Conservation (phyloP, 2,113 vertebrate species). For the Oxyruncus cristatus region DNA sequence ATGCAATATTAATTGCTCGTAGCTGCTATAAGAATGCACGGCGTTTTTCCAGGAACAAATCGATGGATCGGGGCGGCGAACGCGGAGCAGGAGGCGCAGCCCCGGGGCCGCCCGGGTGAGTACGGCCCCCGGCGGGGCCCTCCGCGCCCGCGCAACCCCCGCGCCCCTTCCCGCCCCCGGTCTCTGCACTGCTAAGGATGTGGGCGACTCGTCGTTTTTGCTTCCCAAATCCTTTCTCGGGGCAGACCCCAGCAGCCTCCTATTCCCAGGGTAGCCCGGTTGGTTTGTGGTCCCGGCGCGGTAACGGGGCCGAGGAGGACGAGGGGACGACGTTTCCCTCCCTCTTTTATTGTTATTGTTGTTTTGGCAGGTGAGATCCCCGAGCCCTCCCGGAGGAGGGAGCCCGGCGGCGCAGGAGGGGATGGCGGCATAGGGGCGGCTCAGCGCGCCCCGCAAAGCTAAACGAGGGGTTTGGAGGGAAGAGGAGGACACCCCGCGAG, state of each 20-base stretch:
- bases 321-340: background rate
- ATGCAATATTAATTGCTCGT: conserved; percentile 89
- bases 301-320: background rate
- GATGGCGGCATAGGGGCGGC: background rate
- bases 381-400: background rate
- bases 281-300: background rate
- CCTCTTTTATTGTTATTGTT: background rate
- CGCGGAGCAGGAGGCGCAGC: conserved; percentile 21
- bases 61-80: conserved; percentile 68
- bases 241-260: background rate
- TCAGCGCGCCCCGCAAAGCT: background rate
- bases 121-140: background rate
- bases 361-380: background rate
- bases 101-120: conserved; percentile 3
- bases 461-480: background rate
- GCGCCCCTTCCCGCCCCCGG: background rate
- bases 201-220: fast-evolving
- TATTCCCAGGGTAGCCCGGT: background rate
- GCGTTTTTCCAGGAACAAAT: conserved; percentile 80
- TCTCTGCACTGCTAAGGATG: background rate
- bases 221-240: background rate
- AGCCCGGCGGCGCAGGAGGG: background rate
- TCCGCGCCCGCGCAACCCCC: background rate
- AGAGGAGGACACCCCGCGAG: background rate
- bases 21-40: conserved; percentile 85